Percentiles rank a stretch among this genome's conserved stretches.
Evolutionary conservation across 2,113 vertebrate genomes (phyloP).

Genomic region (western clawed frog (Xenopus tropicalis)): UCB_Xtro_10.0 CM004449.2:73942501-73943000

Average conservation of each 20-base stretch:
- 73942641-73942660: constrained; percentile 18
- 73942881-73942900: too few relatives aligned
- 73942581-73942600: constrained; percentile 26
- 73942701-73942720: neutral
- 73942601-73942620: constrained; percentile 27
- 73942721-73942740: constrained; percentile 5
- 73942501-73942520: constrained; percentile 36
- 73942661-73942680: constrained; percentile 24
- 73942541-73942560: constrained; percentile 32
- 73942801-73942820: neutral
- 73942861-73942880: too few relatives aligned
- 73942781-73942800: neutral
- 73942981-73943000: too few relatives aligned
- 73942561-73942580: constrained; percentile 36
- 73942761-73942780: neutral
- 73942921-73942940: too few relatives aligned
- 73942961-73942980: too few relatives aligned
- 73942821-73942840: too few relatives aligned
- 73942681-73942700: constrained; percentile 4
- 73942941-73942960: too few relatives aligned
- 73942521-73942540: constrained; percentile 49
- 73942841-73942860: too few relatives aligned
- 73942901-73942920: too few relatives aligned
- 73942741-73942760: constrained; percentile 3
- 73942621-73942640: constrained; percentile 41